A percentile compares a stretch with the other conserved stretches of the same genome.
These are phyloP conservation scores for Cryptocephalus moraei DNA, from an alignment of 2,888 invertebrate genomes.

Conservation along the genomic window DNA sequence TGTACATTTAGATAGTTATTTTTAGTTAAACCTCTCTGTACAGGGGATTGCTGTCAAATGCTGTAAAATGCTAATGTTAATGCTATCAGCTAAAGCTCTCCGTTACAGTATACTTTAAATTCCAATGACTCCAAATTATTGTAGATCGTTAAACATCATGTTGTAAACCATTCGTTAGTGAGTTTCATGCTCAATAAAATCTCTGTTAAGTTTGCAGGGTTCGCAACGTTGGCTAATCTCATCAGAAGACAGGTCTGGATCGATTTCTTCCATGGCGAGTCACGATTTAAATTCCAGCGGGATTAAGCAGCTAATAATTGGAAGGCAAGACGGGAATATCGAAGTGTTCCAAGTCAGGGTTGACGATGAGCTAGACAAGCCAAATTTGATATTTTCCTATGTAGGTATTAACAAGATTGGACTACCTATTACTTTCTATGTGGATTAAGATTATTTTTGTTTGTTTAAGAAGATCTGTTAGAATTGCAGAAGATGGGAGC, in stretches of 20 bases:
- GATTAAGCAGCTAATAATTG: conserved; percentile 60
- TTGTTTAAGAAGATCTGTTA: too few relatives aligned
- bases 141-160: background rate
- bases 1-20: too few relatives aligned
- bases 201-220: conserved; percentile 29
- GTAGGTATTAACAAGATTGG: too few relatives aligned
- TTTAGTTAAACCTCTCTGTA: too few relatives aligned
- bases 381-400: conserved; percentile 43
- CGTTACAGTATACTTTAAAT: too few relatives aligned
- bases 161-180: background rate
- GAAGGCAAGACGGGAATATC: conserved; percentile 68
- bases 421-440: too few relatives aligned
- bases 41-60: too few relatives aligned
- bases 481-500: too few relatives aligned
- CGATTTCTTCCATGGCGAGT: conserved; percentile 56
- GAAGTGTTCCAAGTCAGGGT: conserved; percentile 59
- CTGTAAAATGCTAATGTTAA: too few relatives aligned
- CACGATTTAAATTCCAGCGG: conserved; percentile 62
- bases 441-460: too few relatives aligned
- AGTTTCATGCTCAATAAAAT: background rate
- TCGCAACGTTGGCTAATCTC: conserved; percentile 36
- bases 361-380: conserved; percentile 42
- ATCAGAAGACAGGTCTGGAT: conserved; percentile 34
- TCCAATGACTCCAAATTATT: background rate
- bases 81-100: too few relatives aligned